These are phyloP conservation scores for Sinohyriopsis cumingii DNA, from an alignment of 2,888 invertebrate genomes.

Conservation along the genomic window DNA sequence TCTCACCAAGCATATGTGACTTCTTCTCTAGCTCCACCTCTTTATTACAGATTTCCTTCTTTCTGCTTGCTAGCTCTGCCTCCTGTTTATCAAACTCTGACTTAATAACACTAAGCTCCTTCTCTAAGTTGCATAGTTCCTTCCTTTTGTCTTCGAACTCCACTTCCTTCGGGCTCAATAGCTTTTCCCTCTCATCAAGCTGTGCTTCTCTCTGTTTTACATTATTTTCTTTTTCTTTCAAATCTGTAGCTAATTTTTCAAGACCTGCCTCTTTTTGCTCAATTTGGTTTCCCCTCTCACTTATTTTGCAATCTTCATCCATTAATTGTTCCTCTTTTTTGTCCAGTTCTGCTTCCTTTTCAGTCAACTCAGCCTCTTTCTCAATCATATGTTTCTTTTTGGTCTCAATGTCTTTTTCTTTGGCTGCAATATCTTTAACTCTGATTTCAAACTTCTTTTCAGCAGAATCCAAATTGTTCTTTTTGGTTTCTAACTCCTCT, in stretches of 20 bases:
- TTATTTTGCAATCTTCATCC: conserved; percentile 1
- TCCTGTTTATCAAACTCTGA: conserved; percentile 1
- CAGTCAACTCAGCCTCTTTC: background rate
- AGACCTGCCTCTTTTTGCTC: conserved; percentile 5
- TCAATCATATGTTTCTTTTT: too few species aligned
- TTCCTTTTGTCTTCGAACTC: conserved; percentile 9
- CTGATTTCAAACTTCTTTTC: conserved; percentile 3
- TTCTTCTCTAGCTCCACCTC: conserved; percentile 2
- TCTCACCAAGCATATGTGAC: background rate
- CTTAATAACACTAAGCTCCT: conserved; percentile 2
- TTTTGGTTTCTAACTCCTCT: conserved; percentile 11
- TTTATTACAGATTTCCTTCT: background rate
- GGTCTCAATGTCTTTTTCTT: conserved; percentile 6
- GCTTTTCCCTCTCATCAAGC: too few species aligned
- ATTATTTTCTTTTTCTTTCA: too few species aligned
- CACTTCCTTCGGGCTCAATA: background rate
- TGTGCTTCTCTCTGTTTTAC: background rate
- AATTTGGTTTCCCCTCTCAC: background rate
- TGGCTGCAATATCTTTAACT: conserved; percentile 4
- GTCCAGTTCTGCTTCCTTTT: conserved; percentile 3
- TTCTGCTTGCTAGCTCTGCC: conserved; percentile 2
- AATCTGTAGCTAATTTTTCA: background rate
- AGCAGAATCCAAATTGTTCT: conserved; percentile 15
- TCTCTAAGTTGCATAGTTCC: conserved; percentile 6
- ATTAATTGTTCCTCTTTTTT: conserved; percentile 5